Base-by-base conservation (phyloP, 2,113 vertebrate species). In the Tupaia tana region DNA sequence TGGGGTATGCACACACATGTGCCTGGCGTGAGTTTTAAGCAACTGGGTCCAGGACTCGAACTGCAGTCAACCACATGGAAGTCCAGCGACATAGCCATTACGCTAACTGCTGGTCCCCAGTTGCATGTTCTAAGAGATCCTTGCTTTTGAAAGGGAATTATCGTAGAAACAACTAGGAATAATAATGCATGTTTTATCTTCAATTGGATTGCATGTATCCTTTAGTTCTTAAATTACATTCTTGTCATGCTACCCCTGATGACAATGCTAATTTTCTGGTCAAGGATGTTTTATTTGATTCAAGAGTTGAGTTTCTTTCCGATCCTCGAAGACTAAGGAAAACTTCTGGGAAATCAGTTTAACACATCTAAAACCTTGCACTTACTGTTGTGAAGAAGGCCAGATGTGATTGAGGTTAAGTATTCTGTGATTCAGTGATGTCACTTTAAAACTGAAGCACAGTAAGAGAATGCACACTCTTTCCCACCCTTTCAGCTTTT, bases 401-500 rank as follows among this genome's bases (percentile, higher is more conserved):
- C 69, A 85, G 19, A 19, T 88, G 43, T 85, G n/a, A 90, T 20
- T 54, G 19, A 56, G 84, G 77, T 94, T 90, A 96, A 93, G 85
- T 95, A 34, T 92, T 54, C 70, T 43, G 27, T 79, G 94, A 58
- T 86, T 27, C 18, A 63, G 69, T 70, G 61, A 93, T 70, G 64
- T 94, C 63, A 88, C 79, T 81, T 85, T 88, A 86, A 75, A 93
- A 86, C 27, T 56, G 67, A 92, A 96, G 82, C 14, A 56, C 43
- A 75, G 58, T 11, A 16, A 82, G 91, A 80, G 79, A 86, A 73
- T 0, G 8, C 2, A 66, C 2, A 54, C 34, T 87, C 25, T 70
- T 67, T 66, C 10, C 70, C 89, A 81, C 93, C 79, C 82, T 95
- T 61, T 93, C 56, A 75, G 90, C 61, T 97, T 87, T 96, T 97